Evolutionary conservation across 2,888 invertebrate genomes (phyloP).

Genomic region (Limnephilus lunatus): DNA sequence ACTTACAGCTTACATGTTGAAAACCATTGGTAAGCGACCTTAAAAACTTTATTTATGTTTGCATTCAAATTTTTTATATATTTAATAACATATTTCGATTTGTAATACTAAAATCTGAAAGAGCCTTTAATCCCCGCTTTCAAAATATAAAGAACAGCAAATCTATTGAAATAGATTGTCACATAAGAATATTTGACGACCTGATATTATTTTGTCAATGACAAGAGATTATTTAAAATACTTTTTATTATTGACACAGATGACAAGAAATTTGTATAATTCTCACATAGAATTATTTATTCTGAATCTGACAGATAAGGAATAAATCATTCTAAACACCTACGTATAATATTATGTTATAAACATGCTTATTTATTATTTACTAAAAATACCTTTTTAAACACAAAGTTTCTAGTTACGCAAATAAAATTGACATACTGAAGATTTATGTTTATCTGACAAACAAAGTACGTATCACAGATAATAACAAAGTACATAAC

Average conservation of each 20-base stretch:
- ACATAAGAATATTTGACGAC: too few species aligned
- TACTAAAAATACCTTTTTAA: too few species aligned
- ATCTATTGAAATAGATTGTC: too few species aligned
- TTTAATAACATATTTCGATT: too few species aligned
- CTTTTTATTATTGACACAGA: not conserved
- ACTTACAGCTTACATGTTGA: too few species aligned
- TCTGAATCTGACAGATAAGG: not conserved
- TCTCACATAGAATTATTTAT: not conserved
- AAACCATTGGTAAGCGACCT: too few species aligned
- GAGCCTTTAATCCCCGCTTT: too few species aligned
- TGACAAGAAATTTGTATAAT: not conserved
- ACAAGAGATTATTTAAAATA: not conserved
- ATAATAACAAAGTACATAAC: too few species aligned
- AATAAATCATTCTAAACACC: not conserved
- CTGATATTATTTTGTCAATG: not conserved
- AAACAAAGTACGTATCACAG: not conserved
- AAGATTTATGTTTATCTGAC: not conserved
- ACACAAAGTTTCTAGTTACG: not conserved
- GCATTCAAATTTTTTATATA: too few species aligned
- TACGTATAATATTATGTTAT: not conserved
- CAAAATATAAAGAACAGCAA: too few species aligned
- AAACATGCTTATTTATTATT: not conserved
- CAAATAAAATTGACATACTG: not conserved
- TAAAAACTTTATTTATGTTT: too few species aligned
- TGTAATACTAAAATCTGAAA: too few species aligned